Evolutionary conservation across 1,140 invertebrate genomes (phyloP).

Genomic region (Prorops nasuta): DNA sequence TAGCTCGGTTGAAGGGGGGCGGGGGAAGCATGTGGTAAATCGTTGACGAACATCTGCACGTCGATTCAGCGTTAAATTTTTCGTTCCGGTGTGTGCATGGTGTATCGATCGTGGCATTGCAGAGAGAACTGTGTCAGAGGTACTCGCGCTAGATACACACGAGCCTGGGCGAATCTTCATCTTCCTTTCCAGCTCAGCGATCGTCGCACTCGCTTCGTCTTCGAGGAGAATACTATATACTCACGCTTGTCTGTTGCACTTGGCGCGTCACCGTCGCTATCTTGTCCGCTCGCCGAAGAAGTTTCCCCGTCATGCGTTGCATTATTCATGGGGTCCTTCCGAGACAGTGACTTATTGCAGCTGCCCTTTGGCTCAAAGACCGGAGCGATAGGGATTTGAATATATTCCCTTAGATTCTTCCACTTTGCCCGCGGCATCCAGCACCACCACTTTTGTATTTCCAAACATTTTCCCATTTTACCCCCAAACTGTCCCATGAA

Average conservation of each 20-base stretch:
- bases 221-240: conserved; percentile 4
- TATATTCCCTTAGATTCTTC: conserved; percentile 30
- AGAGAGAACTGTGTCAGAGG: too few species aligned
- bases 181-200: conserved; percentile 7
- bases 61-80: too few species aligned
- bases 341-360: conserved; percentile 32
- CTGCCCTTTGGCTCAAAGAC: conserved; percentile 12
- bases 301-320: conserved; percentile 17
- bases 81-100: neutral
- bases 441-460: too few species aligned
- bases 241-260: neutral
- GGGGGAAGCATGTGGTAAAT: too few species aligned
- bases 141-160: too few species aligned
- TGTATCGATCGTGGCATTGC: neutral
- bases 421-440: too few species aligned
- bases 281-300: conserved; percentile 20
- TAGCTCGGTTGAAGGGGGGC: too few species aligned
- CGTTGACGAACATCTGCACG: too few species aligned
- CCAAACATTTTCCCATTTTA: neutral
- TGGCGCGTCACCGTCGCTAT: conserved; percentile 1
- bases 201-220: conserved; percentile 9
- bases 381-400: conserved; percentile 37
- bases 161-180: conserved; percentile 15
- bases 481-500: too few species aligned
- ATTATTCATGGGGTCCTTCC: conserved; percentile 33